Evolutionary conservation across 2,113 vertebrate genomes (phyloP), one percentile per base, ranked within the genome.

Genomic region (Tor tambroides): DNA sequence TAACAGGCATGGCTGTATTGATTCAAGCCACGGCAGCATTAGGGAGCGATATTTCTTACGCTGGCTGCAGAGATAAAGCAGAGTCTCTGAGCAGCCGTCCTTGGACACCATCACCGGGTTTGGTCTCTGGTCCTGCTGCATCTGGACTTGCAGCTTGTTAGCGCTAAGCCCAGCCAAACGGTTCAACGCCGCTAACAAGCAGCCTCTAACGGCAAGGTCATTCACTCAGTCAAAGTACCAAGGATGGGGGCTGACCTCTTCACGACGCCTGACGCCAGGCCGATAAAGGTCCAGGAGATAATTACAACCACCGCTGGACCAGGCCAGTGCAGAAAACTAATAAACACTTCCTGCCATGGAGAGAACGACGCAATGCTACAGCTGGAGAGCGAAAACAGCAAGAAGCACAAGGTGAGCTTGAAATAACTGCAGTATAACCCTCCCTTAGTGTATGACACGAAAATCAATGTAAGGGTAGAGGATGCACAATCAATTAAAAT

Each of bases 151-250:
- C 41, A 82, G 83, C 77, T 87, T 69, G 41, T 43, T 51, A 82
- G 86, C 84, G 74, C 63, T 89, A 85, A 74, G 85, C 63, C 41
- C 69, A 56, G 77, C 69, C 85, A 65, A 79, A 77, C 38, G 32
- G 12, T 54, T 75, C 79, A 77, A 71, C 67, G 30, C 46, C 51
- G 46, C 85, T 84, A 88, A 88, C 87, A 79, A 85, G 79, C 72
- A n/a, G 65, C 76, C 67, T 80, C 78, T 49, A 85, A 83, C 85
- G 35, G 72, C 87, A 76, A 85, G 72, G 79, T 88, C 84, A 65
- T 78, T 32, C 56, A 6, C n/a, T 41, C 75, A 65, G 59, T 51
- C 67, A 14, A 28, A 84, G 80, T 54, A 23, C n/a, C 87, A 63
- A 30, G 61, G 79, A 19, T 38, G 71, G 79, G 74, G 46, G 49